Evolutionary conservation across 2,113 vertebrate genomes (phyloP).

Genomic region (Ellobius talpinus): DNA sequence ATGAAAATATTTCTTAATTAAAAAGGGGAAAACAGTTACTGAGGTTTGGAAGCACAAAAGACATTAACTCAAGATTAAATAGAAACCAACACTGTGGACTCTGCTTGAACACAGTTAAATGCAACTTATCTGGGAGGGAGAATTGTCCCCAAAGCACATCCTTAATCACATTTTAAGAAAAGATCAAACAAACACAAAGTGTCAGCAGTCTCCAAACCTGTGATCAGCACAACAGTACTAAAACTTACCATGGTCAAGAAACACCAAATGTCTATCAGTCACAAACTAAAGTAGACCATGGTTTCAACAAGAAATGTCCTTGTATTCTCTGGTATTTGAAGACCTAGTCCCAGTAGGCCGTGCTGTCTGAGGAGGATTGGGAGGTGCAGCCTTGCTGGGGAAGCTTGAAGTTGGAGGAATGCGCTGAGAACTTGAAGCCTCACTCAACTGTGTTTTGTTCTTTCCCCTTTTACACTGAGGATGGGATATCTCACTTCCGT

Average conservation of each 20-base stretch:
- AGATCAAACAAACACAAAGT: not conserved
- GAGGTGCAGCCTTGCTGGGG: not conserved
- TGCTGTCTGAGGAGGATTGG: not conserved
- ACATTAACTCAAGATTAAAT: not conserved
- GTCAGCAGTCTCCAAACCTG: not conserved
- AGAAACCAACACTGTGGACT: not conserved
- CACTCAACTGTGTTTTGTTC: not conserved
- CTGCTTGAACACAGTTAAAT: not conserved
- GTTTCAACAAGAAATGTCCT: not conserved
- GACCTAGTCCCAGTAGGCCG: not conserved
- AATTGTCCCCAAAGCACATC: not conserved
- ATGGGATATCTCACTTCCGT: not conserved
- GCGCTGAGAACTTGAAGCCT: not conserved
- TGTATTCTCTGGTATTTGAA: not conserved
- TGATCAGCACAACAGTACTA: not conserved
- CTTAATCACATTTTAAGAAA: slow-evolving; percentile 1
- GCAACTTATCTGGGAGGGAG: not conserved
- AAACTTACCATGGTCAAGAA: not conserved
- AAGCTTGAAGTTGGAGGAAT: not conserved
- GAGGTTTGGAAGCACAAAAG: not conserved
- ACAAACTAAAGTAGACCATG: not conserved
- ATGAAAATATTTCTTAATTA: not conserved
- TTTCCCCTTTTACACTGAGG: not conserved
- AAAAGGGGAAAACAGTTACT: not conserved
- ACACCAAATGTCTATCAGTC: not conserved